phyloP scores from a whole-genome alignment of 64 coral and sea anemone species.

The Hydrozoanthus tunicans region DNA sequence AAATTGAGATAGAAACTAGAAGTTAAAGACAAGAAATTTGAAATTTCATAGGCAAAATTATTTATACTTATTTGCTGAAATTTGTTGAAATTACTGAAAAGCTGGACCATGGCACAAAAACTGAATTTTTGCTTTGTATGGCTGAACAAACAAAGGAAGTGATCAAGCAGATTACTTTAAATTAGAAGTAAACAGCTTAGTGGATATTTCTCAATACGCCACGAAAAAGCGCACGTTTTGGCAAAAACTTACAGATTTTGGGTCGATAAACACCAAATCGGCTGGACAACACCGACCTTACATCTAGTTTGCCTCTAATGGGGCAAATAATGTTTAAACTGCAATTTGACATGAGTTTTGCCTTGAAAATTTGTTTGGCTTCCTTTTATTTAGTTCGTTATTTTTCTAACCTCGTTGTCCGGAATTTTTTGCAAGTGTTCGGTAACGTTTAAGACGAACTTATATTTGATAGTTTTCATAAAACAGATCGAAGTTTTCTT shows the following conservation, averaged over 20 bases:
- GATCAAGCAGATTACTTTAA: conserved; percentile 22
- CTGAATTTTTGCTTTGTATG: neutral
- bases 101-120: neutral
- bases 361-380: too few species aligned
- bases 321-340: neutral
- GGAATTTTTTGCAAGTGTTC: too few species aligned
- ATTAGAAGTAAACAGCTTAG: conserved; percentile 11
- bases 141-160: conserved; percentile 47
- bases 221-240: neutral
- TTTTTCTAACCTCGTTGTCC: too few species aligned
- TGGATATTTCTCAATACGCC: neutral
- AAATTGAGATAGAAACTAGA: too few species aligned
- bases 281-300: neutral
- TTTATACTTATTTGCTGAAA: neutral
- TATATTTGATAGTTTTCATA: too few species aligned
- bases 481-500: too few species aligned
- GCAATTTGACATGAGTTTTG: too few species aligned
- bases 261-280: neutral
- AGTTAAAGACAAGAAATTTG: too few species aligned
- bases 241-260: neutral
- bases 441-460: too few species aligned
- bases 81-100: neutral
- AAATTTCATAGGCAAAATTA: neutral
- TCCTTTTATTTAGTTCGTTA: too few species aligned
- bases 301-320: neutral